Percentiles rank a stretch among this genome's conserved stretches.
These are phyloP conservation scores for Metopolophium dirhodum DNA, from an alignment of 1,140 invertebrate species.

Conservation along the genomic window DNA sequence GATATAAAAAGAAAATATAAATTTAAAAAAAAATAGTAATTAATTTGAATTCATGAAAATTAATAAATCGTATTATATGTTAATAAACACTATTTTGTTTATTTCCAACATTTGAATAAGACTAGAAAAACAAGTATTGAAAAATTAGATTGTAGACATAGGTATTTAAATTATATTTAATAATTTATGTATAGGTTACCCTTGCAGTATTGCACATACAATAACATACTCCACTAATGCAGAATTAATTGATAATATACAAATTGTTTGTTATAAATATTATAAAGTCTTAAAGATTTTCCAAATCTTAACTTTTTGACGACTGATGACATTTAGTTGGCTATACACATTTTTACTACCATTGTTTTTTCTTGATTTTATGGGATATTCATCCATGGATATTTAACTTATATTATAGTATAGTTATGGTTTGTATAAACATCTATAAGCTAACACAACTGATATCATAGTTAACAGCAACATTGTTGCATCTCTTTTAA, in stretches of 20 bases:
- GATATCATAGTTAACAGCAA: neutral
- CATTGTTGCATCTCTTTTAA: neutral
- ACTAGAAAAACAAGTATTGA: neutral
- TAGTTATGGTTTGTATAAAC: neutral
- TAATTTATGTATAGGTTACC: neutral
- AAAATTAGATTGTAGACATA: neutral
- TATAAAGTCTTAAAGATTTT: too few relatives aligned
- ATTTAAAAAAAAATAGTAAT: neutral
- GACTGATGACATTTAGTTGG: too few relatives aligned
- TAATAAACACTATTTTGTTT: neutral
- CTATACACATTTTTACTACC: too few relatives aligned
- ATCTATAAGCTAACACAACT: neutral
- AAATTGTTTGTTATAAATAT: too few relatives aligned
- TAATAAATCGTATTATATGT: neutral
- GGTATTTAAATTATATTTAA: too few relatives aligned
- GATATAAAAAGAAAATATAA: neutral
- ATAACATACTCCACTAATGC: neutral
- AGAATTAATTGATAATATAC: too few relatives aligned
- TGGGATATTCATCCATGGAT: too few relatives aligned
- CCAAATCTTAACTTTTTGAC: too few relatives aligned
- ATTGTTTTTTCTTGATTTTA: too few relatives aligned
- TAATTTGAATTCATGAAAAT: neutral
- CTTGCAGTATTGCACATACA: neutral
- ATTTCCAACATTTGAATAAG: neutral
- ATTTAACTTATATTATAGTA: too few relatives aligned